phyloP scores from a whole-genome alignment of 2,113 vertebrate species.

The Thalassoma bifasciatum region DNA sequence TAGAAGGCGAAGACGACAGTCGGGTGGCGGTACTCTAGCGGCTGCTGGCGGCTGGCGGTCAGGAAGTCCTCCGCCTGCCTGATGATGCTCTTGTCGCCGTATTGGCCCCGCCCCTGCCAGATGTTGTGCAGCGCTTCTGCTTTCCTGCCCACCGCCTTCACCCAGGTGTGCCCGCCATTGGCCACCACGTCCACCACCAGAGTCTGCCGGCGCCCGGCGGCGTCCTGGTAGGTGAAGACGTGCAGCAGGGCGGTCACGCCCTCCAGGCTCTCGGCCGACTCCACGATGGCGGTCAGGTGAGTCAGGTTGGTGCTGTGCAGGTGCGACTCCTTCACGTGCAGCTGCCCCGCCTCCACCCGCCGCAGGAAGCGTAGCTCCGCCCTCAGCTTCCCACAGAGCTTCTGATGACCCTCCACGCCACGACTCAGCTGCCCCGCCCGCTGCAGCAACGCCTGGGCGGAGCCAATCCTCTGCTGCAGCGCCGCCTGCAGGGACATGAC shows the following conservation, averaged over 20 bases:
- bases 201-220: conserved; percentile 83
- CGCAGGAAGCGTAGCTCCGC: conserved; percentile 93
- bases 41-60: conserved; percentile 91
- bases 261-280: conserved; percentile 90
- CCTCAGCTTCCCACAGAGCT: conserved; percentile 91
- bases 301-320: conserved; percentile 97
- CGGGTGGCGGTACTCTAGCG: conserved; percentile 91
- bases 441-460: conserved; percentile 88
- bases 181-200: conserved; percentile 96
- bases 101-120: conserved; percentile 96
- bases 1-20: conserved; percentile 96
- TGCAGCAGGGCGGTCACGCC: conserved; percentile 89
- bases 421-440: conserved; percentile 86
- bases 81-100: conserved; percentile 92
- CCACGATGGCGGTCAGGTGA: conserved; percentile 91
- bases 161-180: conserved; percentile 92
- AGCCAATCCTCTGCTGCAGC: conserved; percentile 88
- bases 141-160: conserved; percentile 96
- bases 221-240: conserved; percentile 89
- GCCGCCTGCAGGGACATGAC: conserved; percentile 88
- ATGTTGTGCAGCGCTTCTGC: conserved; percentile 97
- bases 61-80: conserved; percentile 93
- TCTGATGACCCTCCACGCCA: conserved; percentile 90
- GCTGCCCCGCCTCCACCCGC: conserved; percentile 89
- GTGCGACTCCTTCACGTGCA: conserved; percentile 92